These are phyloP conservation scores for Rousettus madagascariensis DNA, from an alignment of 2,797 vertebrate species.

Conservation along the genomic window DNA sequence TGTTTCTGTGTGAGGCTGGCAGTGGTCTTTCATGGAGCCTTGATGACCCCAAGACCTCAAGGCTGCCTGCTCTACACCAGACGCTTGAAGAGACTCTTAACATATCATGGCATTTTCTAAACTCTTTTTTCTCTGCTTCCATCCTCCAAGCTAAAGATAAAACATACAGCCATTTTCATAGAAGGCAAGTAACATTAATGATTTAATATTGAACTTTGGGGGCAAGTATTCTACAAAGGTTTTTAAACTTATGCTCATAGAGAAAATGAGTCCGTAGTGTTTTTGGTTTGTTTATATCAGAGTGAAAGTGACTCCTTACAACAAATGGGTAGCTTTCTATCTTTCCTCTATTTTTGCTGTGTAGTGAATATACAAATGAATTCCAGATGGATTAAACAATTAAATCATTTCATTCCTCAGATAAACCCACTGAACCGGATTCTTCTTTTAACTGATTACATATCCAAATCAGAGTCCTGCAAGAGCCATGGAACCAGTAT, in stretches of 20 bases:
- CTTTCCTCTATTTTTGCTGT: constrained; percentile 58
- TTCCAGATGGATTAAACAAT: constrained; percentile 62
- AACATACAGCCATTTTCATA: neutral
- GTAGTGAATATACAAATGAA: constrained; percentile 52
- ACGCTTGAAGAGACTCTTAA: neutral
- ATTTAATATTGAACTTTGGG: neutral
- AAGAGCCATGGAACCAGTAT: neutral
- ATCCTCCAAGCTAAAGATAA: neutral
- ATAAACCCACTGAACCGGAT: constrained; percentile 37
- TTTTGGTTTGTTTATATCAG: constrained; percentile 34
- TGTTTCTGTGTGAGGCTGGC: neutral
- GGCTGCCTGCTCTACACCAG: neutral
- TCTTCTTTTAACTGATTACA: constrained; percentile 30
- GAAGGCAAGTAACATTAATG: neutral
- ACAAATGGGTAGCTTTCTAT: constrained; percentile 16
- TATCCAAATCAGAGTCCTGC: constrained; percentile 21
- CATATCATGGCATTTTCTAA: constrained; percentile 18
- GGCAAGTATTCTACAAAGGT: neutral
- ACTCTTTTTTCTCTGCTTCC: neutral
- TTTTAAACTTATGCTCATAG: neutral
- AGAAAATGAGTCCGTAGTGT: neutral
- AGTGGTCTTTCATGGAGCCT: neutral
- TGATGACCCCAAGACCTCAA: neutral
- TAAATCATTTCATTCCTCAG: constrained; percentile 51
- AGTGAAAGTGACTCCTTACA: constrained; percentile 27